A percentile compares a stretch with the other conserved stretches of the same genome.
These are phyloP conservation scores for Oceanites oceanicus DNA, from an alignment of 2,113 vertebrate species.

Conservation along the genomic window DNA sequence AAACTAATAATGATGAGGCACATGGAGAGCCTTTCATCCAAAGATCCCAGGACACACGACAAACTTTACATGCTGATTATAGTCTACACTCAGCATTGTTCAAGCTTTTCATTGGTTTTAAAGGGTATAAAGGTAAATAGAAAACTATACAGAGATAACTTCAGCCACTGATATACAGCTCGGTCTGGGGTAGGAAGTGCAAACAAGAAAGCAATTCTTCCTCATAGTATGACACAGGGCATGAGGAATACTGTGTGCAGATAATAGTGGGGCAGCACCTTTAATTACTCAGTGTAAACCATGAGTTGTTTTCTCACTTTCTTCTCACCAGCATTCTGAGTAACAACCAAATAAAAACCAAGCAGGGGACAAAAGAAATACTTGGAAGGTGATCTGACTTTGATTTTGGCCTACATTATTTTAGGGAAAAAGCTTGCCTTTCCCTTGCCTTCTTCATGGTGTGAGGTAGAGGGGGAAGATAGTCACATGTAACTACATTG, in stretches of 20 bases:
- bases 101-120: conserved; percentile 11
- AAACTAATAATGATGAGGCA: conserved; percentile 52
- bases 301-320: background rate
- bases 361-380: background rate
- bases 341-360: background rate
- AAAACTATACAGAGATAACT: background rate
- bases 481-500: background rate
- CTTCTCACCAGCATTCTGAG: background rate
- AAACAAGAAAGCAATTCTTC: background rate
- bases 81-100: background rate
- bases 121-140: background rate
- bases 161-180: background rate
- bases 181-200: background rate
- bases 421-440: background rate
- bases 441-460: background rate
- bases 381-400: background rate
- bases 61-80: conserved; percentile 52
- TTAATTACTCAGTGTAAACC: background rate
- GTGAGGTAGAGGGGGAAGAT: background rate
- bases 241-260: background rate
- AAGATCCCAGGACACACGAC: conserved; percentile 45
- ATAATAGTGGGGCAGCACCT: background rate
- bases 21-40: conserved; percentile 45
- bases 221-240: accelerated
- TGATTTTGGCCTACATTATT: background rate